Conservation (phyloP, 2,888 invertebrate genomes). For the Melieria picta region DNA sequence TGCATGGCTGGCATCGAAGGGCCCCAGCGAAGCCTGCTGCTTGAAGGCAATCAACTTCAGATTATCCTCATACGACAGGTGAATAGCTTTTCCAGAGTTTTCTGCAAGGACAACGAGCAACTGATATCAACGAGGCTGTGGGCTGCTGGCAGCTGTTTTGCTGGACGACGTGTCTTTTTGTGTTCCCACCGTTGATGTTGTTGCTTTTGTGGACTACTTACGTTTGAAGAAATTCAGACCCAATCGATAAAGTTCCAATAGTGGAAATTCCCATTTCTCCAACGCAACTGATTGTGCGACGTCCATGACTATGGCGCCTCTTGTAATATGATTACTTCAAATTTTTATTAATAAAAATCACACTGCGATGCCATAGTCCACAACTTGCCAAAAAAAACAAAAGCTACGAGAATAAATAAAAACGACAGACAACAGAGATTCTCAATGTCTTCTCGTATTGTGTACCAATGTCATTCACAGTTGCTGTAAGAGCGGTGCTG, state of each 20-base stretch:
- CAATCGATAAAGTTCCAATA: conserved; percentile 87
- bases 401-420: not conserved
- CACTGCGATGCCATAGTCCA: not conserved
- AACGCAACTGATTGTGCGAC: conserved; percentile 31
- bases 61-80: conserved; percentile 93
- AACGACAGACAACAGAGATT: not conserved
- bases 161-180: not conserved
- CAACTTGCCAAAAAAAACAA: not conserved
- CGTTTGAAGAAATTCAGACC: conserved; percentile 95
- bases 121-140: not conserved
- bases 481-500: too few species aligned
- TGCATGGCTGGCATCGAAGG: conserved; percentile 76
- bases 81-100: conserved; percentile 97
- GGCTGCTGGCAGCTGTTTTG: conserved; percentile 11
- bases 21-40: conserved; percentile 90
- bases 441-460: not conserved
- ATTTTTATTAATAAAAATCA: not conserved
- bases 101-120: conserved; percentile 69
- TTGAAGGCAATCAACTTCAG: conserved; percentile 90
- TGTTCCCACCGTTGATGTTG: not conserved
- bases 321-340: not conserved
- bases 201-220: conserved; percentile 62
- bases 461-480: too few species aligned
- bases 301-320: not conserved
- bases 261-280: conserved; percentile 75